phyloP scores from a whole-genome alignment of 2,113 vertebrate species.

The Hypomesus transpacificus region DNA sequence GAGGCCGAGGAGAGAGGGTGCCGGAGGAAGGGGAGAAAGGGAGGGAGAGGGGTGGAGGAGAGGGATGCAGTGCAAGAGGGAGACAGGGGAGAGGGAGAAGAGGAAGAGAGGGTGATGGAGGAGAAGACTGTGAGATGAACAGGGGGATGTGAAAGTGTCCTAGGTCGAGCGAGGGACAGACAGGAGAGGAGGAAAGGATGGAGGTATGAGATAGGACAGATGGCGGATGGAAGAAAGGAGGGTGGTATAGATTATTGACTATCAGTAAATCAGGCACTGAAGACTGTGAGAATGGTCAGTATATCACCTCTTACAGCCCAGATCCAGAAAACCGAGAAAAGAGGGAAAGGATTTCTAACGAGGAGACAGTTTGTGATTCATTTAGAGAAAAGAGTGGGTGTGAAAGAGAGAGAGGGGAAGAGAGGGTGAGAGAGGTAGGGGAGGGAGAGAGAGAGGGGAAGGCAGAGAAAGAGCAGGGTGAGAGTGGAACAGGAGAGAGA shows the following conservation, averaged over 20 bases:
- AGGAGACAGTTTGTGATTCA: background rate
- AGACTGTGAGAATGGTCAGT: no score
- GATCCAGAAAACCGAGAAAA: background rate
- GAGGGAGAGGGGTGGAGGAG: background rate
- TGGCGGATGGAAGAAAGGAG: background rate
- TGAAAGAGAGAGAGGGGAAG: background rate
- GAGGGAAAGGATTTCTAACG: background rate
- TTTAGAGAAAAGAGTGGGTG: background rate
- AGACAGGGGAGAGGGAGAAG: background rate
- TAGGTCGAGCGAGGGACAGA: background rate
- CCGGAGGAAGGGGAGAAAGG: background rate
- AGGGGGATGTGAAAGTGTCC: background rate
- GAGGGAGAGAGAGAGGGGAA: background rate
- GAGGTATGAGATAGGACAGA: background rate
- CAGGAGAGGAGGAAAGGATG: background rate
- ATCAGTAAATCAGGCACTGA: no score
- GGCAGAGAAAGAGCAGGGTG: background rate
- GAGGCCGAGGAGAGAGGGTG: constrained; percentile 13
- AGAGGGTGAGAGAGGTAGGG: background rate
- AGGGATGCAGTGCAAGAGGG: constrained; percentile 9
- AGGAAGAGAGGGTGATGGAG: background rate
- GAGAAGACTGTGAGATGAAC: background rate
- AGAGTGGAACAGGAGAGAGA: constrained; percentile 2
- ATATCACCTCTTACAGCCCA: no score
- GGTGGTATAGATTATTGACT: background rate